Percentiles rank a stretch among this genome's conserved stretches.
Conservation (phyloP, 2,888 invertebrate species). For the Micropterix aruncella region DNA sequence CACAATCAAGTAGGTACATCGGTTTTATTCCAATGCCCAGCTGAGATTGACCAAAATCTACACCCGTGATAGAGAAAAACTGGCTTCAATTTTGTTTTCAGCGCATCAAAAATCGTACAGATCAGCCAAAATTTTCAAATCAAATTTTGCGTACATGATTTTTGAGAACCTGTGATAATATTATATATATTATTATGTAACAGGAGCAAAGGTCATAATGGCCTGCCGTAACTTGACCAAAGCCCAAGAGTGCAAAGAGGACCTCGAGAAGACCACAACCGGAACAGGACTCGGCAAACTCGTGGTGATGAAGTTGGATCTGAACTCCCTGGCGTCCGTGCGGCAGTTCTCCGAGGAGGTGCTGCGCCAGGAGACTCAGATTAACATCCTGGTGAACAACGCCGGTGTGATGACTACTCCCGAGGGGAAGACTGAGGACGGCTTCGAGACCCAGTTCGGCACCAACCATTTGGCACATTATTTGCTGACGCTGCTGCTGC, state of each 20-base stretch:
- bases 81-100: too few relatives aligned
- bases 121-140: not conserved
- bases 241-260: conserved; percentile 35
- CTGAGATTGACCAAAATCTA: too few relatives aligned
- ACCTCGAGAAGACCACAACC: conserved; percentile 21
- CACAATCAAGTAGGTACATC: too few relatives aligned
- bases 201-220: conserved; percentile 36
- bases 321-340: conserved; percentile 40
- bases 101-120: too few relatives aligned
- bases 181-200: conserved; percentile 8
- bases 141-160: too few relatives aligned
- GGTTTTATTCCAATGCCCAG: too few relatives aligned
- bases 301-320: conserved; percentile 32
- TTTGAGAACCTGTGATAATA: too few relatives aligned
- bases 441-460: too few relatives aligned
- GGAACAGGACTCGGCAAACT: conserved; percentile 20
- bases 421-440: conserved; percentile 37
- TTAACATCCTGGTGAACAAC: too few relatives aligned
- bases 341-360: conserved; percentile 33
- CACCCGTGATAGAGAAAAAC: too few relatives aligned
- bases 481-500: conserved; percentile 40
- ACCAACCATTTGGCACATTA: conserved; percentile 52
- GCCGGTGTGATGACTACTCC: conserved; percentile 57
- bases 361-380: conserved; percentile 25
- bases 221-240: conserved; percentile 30